Base-by-base conservation (phyloP, 2,888 invertebrate species). In the Drosophila pseudotalamancana region DNA sequence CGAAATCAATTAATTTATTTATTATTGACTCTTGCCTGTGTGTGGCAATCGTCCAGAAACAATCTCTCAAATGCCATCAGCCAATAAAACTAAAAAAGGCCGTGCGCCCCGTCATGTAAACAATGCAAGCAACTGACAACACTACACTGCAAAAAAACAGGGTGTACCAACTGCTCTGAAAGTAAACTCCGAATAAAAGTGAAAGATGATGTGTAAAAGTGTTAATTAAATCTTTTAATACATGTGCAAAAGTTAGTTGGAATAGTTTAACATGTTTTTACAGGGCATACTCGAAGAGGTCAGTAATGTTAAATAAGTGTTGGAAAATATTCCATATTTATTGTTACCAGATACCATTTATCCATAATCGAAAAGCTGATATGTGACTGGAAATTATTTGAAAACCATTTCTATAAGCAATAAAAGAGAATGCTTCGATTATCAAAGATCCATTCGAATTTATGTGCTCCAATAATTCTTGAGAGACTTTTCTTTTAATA, bases 1-100 rank as follows among this genome's bases (percentile, higher is more conserved):
- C 43, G n/a, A n/a, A 43, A 84, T 81, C 87, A 87, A 82, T 87
- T 87, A 67, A 84, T 87, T 83, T 79, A 77, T 71, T 60, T 49
- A 53, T 62, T 70, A 72, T 75, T 75, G 70, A 55, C 64, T 64
- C 35, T 37, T 32, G 51, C 51, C 55, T 50, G 40, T 53, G 84
- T 83, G 84, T 66, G 77, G 77, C 73, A 80, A 80, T 78, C 77
- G 70, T 32, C 49, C 39, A 53, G 73, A 40, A 62, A 63, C 66
- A 81, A 86, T 83, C 87, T 79, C 57, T 75, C 63, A 71, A 79
- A 57, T 72, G 70, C 56, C 77, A 56, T 37, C 56, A 50, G 32
- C 32, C 59, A 69, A 57, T 54, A 54, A 77, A 79, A 72, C 77
- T 45, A 57, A 73, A 73, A 73, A 69, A 57, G 59, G 74, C 66